Evolutionary conservation across 2,888 invertebrate species (phyloP), one percentile per base, ranked within the genome.

Genomic region (Lysandra bellargus): DNA sequence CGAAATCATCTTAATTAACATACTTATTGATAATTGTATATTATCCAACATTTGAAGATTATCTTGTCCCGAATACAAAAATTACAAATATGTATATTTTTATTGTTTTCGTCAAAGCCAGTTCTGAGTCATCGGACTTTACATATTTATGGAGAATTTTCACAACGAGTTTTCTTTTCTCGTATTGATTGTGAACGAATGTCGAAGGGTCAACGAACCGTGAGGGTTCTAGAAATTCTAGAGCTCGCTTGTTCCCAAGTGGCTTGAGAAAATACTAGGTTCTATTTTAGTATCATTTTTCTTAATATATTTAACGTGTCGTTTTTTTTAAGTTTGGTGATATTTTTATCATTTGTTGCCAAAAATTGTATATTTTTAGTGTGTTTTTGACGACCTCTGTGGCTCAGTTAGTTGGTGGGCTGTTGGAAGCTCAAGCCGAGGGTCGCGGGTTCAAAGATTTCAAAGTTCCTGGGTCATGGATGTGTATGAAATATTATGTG

Each of bases 131-230:
- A 37, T 69, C 69, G 69, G 14, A 69, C 69, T 69, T 69, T 37
- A 69, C 4, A 69, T 69, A 69, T 37, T 69, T 69, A 5, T 69
- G 69, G 33, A 64, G 23, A 69, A 33, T 69, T 14, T 14, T 69
- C 9, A 30, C 69, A 14, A 37, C 30, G 33, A 33, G 33, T 57
- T 76, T 33, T 53, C 23, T 57, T 76, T 76, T 76, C 53, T 57
- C 23, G 76, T 76, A 76, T 76, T 76, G 76, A 76, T 76, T 53
- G 53, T 53, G 76, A 33, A 53, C 49, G 76, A 76, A 33, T 69
- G 69, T 14, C 69, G 69, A 57, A 17, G 33, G 4, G 76, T 76
- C 76, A 17, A 53, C 57, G 76, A 76, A 23, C 76, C n/a, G 17
- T 49, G 76, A 76, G 76, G 57, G 76, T 53, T 53, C 76, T 76